phyloP scores from a whole-genome alignment of 2,113 vertebrate genomes.

The Abramis brama region DNA sequence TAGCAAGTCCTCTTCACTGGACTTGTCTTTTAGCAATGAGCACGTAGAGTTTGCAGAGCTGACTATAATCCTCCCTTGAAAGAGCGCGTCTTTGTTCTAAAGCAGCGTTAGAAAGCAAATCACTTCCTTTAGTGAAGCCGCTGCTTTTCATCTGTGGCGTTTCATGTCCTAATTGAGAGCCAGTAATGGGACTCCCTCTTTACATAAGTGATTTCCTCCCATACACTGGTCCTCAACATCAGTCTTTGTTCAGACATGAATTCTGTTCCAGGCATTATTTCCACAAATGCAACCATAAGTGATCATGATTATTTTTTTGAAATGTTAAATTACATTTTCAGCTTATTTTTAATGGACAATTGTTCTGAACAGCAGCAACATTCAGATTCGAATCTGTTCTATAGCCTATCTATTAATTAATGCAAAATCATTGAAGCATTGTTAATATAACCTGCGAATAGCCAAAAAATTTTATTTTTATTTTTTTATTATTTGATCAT shows the following conservation, averaged over 20 bases:
- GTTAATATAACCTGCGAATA: no score
- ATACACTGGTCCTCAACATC: not conserved
- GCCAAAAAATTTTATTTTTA: no score
- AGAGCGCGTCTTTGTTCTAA: constrained; percentile 65
- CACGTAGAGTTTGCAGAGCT: constrained; percentile 77
- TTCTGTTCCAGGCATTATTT: not conserved
- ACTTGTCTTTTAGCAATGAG: constrained; percentile 72
- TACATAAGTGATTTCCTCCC: constrained; percentile 35
- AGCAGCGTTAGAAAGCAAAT: constrained; percentile 67
- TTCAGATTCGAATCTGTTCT: no score
- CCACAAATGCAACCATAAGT: not conserved
- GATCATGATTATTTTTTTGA: not conserved
- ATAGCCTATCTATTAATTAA: no score
- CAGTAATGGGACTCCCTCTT: constrained; percentile 48
- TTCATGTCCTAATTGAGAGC: constrained; percentile 59
- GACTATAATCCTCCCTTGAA: constrained; percentile 76
- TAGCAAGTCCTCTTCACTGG: constrained; percentile 70
- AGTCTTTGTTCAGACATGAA: constrained; percentile 6
- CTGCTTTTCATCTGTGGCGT: constrained; percentile 62
- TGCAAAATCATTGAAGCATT: no score
- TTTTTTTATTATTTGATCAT: no score
- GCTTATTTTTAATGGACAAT: no score
- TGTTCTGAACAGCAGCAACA: no score
- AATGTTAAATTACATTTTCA: not conserved
- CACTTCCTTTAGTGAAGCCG: constrained; percentile 67